Conservation (phyloP, 2,888 invertebrate species). For the Diogma glabrata region DNA sequence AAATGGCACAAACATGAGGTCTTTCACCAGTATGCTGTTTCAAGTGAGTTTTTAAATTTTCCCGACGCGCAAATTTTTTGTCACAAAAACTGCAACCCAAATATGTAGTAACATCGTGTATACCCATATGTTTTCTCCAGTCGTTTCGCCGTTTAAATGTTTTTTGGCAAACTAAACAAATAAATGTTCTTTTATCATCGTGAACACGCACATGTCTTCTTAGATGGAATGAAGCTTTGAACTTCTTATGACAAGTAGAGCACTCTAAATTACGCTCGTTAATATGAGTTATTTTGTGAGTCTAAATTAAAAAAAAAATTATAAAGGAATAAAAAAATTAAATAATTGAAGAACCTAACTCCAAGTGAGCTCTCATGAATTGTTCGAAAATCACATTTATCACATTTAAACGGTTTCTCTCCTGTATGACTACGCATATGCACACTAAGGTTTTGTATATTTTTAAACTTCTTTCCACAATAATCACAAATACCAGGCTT, state of each 20-base stretch:
- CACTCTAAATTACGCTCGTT: too few relatives aligned
- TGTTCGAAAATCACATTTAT: conserved; percentile 2
- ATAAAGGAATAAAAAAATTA: too few relatives aligned
- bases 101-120: background rate
- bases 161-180: background rate
- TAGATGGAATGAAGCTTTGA: background rate
- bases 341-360: too few relatives aligned
- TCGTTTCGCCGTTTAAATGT: background rate
- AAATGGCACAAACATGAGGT: background rate
- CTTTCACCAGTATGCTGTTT: background rate
- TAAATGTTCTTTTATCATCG: background rate
- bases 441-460: background rate
- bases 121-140: background rate
- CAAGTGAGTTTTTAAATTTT: background rate
- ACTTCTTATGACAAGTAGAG: too few relatives aligned
- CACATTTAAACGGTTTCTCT: conserved; percentile 4
- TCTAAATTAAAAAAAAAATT: too few relatives aligned
- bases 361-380: too few relatives aligned
- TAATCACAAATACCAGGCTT: too few relatives aligned
- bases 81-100: background rate
- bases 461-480: conserved; percentile 6
- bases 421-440: conserved; percentile 5
- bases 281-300: too few relatives aligned
- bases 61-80: background rate
- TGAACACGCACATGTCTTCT: background rate